These are phyloP conservation scores for Dryobotodes eremita DNA, from an alignment of 2,888 invertebrate genomes.

Conservation along the genomic window DNA sequence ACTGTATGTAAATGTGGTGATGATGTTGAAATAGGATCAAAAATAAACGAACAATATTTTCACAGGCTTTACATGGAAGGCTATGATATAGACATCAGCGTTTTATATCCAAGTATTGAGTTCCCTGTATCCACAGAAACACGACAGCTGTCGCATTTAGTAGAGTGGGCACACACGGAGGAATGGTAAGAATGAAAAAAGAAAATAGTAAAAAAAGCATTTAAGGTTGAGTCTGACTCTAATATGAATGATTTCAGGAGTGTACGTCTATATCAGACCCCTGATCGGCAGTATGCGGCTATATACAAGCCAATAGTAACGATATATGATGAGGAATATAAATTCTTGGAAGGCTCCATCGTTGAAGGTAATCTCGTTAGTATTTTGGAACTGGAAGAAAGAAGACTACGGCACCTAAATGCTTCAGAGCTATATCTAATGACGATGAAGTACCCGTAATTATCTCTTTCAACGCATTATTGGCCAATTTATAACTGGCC, in stretches of 20 bases:
- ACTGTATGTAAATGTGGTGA: not conserved
- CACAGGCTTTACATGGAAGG: slow-evolving; percentile 86
- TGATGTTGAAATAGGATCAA: not conserved
- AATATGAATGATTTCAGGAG: not conserved
- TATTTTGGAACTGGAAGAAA: not conserved
- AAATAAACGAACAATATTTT: slow-evolving; percentile 1
- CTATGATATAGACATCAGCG: slow-evolving; percentile 92
- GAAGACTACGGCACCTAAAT: not conserved
- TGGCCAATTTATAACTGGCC: not conserved
- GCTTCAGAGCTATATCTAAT: too few relatives aligned
- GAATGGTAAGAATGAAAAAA: slow-evolving; percentile 13
- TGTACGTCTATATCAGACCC: not conserved
- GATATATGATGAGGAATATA: slow-evolving; percentile 22
- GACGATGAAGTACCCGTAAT: too few relatives aligned
- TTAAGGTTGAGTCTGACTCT: not conserved
- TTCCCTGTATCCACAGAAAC: slow-evolving; percentile 89
- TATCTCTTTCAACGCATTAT: not conserved
- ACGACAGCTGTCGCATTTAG: slow-evolving; percentile 94
- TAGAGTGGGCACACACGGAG: slow-evolving; percentile 94
- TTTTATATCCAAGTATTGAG: slow-evolving; percentile 92
- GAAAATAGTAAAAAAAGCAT: not conserved
- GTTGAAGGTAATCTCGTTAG: slow-evolving; percentile 6
- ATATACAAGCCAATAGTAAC: slow-evolving; percentile 25
- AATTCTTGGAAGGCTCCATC: slow-evolving; percentile 22
- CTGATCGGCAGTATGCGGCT: slow-evolving; percentile 1